These are phyloP conservation scores for Clavelina lepadiformis DNA, from an alignment of 23 tunicate genomes.

Conservation along the genomic window DNA sequence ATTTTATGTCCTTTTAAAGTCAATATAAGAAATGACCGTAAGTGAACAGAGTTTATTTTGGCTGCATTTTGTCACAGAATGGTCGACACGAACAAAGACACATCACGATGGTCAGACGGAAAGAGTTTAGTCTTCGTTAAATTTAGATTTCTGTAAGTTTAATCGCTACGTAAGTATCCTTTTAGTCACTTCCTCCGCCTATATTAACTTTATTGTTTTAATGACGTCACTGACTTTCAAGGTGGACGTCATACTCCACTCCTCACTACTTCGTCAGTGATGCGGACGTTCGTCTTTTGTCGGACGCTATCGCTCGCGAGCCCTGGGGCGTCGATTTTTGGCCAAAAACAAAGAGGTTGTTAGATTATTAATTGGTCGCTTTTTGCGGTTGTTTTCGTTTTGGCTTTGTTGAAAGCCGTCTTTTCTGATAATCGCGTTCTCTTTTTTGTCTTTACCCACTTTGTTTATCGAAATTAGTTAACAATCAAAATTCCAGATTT, in stretches of 20 bases:
- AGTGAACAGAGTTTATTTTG: neutral
- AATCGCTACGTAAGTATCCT: neutral
- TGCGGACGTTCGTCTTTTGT: constrained; percentile 10
- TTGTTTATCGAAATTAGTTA: neutral
- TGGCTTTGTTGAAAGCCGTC: too few species aligned
- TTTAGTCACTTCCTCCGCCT: too few species aligned
- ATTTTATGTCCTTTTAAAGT: too few species aligned
- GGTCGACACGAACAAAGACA: constrained; percentile 8
- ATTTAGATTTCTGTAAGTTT: constrained; percentile 36
- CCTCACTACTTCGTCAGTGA: constrained; percentile 14
- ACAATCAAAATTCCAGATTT: neutral
- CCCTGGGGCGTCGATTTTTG: constrained; percentile 24
- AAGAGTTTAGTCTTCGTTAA: constrained; percentile 27
- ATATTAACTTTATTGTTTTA: too few species aligned
- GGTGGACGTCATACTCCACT: constrained; percentile 40
- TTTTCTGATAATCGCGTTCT: neutral
- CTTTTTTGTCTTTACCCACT: neutral
- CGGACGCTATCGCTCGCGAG: constrained; percentile 27
- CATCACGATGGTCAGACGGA: constrained; percentile 13
- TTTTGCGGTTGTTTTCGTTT: too few species aligned
- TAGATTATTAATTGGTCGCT: too few species aligned
- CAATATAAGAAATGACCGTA: too few species aligned
- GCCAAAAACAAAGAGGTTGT: constrained; percentile 13
- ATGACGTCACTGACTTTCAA: neutral
- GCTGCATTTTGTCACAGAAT: constrained; percentile 2